Base-by-base conservation (phyloP, 2,113 vertebrate genomes). In the Leptobrachium leishanense region DNA sequence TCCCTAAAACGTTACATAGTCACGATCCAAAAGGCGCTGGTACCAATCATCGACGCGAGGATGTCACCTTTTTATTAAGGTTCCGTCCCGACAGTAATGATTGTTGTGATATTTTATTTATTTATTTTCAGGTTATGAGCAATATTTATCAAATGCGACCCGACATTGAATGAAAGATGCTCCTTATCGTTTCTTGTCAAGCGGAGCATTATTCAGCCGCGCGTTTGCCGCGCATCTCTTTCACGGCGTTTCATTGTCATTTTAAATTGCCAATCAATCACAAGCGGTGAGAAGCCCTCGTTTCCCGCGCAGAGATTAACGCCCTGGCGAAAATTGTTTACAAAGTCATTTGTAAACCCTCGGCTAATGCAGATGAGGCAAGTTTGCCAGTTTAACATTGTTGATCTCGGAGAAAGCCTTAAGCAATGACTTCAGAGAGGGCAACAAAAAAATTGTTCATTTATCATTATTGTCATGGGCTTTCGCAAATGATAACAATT, bases 401-500 rank as follows among this genome's bases (percentile, higher is more conserved):
- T 92, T 93, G 90, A 91, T 94, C 93, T 88, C 91, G 89, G 89
- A 95, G 94, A 97, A 90, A 92, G 95, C 97, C 96, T 96, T 96
- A 95, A 98, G 96, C 96, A 98, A 97, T 95, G 94, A 95, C 95
- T 97, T 97, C 94, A 94, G 95, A 95, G 93, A 95, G 93, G 95
- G 96, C 95, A 96, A 93, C 93, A 94, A 95, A 95, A 31, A 50
- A 96, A 93, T 94, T 95, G 94, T 97, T 97, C 96, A 98, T 99
- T 98, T 95, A 98, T 99, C 97, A 98, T 99, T 97, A 98, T 99
- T 97, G 97, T 98, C 98, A 97, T 95, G 96, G 96, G 97, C 96
- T 98, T 98, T 98, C 94, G 95, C 95, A 98, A 99, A 99, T 98
- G 97, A 99, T 98, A 98, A 99, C 97, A 96, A 98, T 99, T 98